These are phyloP conservation scores for Myotis pilosus DNA, from an alignment of 2,797 vertebrate species.

Conservation along the genomic window DNA sequence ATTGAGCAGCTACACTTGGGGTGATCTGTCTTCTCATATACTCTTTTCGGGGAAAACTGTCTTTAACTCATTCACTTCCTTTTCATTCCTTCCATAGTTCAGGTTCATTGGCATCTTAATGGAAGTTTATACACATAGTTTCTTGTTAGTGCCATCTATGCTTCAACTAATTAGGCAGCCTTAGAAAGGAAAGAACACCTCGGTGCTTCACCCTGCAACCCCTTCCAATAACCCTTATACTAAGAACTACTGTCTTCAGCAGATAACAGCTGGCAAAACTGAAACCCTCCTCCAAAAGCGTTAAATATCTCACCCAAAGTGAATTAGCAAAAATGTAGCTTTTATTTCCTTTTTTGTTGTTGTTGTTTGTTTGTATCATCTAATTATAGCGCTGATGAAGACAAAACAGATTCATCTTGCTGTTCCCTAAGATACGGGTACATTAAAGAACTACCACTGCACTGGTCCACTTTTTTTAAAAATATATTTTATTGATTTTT, in stretches of 20 bases:
- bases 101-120: background rate
- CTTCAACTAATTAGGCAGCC: background rate
- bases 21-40: background rate
- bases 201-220: background rate
- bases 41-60: background rate
- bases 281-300: background rate
- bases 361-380: background rate
- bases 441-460: background rate
- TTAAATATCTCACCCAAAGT: background rate
- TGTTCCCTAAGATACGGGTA: background rate
- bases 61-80: background rate
- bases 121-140: background rate
- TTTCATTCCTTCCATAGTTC: constrained; percentile 35
- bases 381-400: background rate
- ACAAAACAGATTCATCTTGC: background rate
- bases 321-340: background rate
- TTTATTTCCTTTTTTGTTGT: background rate
- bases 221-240: background rate
- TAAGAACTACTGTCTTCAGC: background rate
- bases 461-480: no score
- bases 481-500: no score
- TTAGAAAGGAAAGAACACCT: background rate
- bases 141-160: background rate
- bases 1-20: background rate
- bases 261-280: background rate